Conservation (phyloP, 2,113 vertebrate species). For the Stomatorhinus ivindoensis region DNA sequence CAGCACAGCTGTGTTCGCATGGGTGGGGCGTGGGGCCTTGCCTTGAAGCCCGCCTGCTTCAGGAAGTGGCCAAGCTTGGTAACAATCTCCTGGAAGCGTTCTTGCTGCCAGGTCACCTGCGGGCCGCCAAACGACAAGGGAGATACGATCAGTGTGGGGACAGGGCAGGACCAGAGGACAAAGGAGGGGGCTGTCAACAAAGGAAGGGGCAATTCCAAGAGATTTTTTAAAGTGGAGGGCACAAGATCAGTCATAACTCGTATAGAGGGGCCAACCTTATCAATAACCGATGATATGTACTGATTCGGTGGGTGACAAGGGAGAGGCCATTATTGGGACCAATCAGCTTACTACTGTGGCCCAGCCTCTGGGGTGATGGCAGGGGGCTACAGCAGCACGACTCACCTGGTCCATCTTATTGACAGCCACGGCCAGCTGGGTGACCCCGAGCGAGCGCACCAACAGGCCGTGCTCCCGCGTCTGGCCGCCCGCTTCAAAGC, state of each 20-base stretch:
- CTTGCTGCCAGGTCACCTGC: slow-evolving; percentile 89
- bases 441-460: slow-evolving; percentile 95
- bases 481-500: slow-evolving; percentile 92
- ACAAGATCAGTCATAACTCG: neutral
- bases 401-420: slow-evolving; percentile 98
- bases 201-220: neutral
- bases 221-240: neutral
- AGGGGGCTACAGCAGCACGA: neutral
- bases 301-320: neutral
- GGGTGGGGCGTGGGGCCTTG: slow-evolving; percentile 38
- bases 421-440: slow-evolving; percentile 88
- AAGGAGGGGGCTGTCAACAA: neutral
- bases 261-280: neutral
- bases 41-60: slow-evolving; percentile 98
- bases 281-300: neutral
- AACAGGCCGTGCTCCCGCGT: slow-evolving; percentile 91
- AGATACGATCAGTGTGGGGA: neutral
- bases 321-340: neutral
- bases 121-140: slow-evolving; percentile 9
- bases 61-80: slow-evolving; percentile 90
- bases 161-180: neutral
- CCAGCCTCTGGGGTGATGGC: neutral
- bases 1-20: neutral
- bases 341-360: neutral
- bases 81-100: slow-evolving; percentile 84